These are phyloP conservation scores for Seira ritae DNA, from an alignment of 2,888 invertebrate species.

Conservation along the genomic window DNA sequence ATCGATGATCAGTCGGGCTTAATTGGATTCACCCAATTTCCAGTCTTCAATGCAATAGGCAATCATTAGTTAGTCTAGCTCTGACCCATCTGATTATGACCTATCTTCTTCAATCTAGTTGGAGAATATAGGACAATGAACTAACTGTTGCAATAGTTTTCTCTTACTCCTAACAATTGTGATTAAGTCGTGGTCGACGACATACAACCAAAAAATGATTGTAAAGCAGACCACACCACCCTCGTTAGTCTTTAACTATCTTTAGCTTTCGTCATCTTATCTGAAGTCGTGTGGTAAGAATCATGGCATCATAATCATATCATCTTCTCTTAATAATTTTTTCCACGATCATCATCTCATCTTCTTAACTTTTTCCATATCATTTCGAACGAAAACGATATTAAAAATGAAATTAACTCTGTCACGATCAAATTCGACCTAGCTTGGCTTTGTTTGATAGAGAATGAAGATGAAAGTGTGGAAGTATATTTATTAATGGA, in stretches of 20 bases:
- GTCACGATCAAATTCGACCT: conserved; percentile 45
- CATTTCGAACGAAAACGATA: conserved; percentile 26
- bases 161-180: no score
- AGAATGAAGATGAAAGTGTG: not conserved
- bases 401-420: conserved; percentile 38
- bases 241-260: conserved; percentile 48
- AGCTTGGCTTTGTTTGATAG: no score
- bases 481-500: no score
- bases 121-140: conserved; percentile 34
- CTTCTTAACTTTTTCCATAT: not conserved
- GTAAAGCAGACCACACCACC: not conserved
- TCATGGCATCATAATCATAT: conserved; percentile 26
- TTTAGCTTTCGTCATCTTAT: conserved; percentile 37
- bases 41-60: not conserved
- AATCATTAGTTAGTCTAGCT: not conserved
- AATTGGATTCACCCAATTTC: not conserved
- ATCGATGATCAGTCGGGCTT: not conserved
- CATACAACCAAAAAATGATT: not conserved
- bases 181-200: not conserved
- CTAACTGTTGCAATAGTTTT: not conserved
- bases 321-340: conserved; percentile 10
- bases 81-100: not conserved
- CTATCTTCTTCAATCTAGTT: no score
- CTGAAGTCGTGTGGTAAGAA: not conserved
- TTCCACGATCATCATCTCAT: not conserved